phyloP scores from a whole-genome alignment of 2,113 vertebrate species.

The Colossoma macropomum region DNA sequence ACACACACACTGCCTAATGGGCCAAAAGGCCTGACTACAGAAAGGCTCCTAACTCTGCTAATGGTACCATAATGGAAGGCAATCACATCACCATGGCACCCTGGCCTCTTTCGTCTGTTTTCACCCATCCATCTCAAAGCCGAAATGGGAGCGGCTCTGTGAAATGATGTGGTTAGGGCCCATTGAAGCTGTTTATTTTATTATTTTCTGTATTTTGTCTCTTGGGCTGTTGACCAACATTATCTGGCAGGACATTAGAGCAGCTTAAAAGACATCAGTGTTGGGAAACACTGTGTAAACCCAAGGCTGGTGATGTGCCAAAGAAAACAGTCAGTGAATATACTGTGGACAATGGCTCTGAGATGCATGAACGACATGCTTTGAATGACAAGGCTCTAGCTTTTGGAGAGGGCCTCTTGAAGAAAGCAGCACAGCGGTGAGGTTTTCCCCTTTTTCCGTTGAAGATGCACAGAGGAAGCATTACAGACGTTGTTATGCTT shows the following conservation, averaged over 20 bases:
- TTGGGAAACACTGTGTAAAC: slow-evolving; percentile 27
- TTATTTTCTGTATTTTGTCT: slow-evolving; percentile 28
- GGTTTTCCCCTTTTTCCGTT: background rate
- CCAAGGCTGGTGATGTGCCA: slow-evolving; percentile 31
- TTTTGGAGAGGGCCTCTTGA: background rate
- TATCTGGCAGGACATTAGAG: slow-evolving; percentile 39
- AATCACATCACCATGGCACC: slow-evolving; percentile 29
- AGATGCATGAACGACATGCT: slow-evolving; percentile 23
- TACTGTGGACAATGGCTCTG: slow-evolving; percentile 31
- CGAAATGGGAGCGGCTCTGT: slow-evolving; percentile 29
- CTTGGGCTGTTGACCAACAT: slow-evolving; percentile 38
- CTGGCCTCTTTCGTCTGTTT: slow-evolving; percentile 9
- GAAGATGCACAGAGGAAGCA: background rate
- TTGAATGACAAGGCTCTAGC: slow-evolving; percentile 18
- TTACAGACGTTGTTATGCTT: slow-evolving; percentile 7
- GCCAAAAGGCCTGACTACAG: background rate
- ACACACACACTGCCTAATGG: background rate
- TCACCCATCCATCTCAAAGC: slow-evolving; percentile 20
- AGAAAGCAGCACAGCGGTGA: background rate
- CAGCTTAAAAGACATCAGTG: slow-evolving; percentile 18
- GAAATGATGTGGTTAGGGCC: slow-evolving; percentile 41
- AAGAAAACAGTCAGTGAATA: slow-evolving; percentile 36
- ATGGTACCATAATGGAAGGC: slow-evolving; percentile 40
- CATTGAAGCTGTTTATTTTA: slow-evolving; percentile 47
- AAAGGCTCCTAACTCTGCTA: slow-evolving; percentile 21